Percentiles rank a stretch among this genome's conserved stretches.
phyloP scores from a whole-genome alignment of 1,140 invertebrate species.

The Trichoplusia ni region DNA sequence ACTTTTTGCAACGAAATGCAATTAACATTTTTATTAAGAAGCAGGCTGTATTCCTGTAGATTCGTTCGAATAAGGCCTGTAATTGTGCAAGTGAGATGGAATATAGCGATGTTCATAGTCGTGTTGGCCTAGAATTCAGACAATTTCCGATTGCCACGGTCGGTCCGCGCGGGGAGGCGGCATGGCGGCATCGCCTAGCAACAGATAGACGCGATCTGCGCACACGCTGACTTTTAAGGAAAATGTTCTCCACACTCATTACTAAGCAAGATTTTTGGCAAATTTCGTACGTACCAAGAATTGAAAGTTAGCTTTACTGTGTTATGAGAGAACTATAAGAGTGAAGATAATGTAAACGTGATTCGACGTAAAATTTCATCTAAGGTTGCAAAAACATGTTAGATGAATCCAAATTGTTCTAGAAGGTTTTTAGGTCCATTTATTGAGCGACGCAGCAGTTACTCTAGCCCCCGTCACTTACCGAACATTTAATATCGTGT shows the following conservation, averaged over 20 bases:
- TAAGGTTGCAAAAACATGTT: too few species aligned
- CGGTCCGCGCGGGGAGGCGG: constrained; percentile 36
- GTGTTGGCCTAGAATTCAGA: constrained; percentile 73
- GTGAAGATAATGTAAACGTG: too few species aligned
- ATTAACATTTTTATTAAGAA: constrained; percentile 4
- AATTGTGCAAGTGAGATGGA: constrained; percentile 52
- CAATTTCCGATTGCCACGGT: constrained; percentile 69
- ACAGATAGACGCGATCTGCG: constrained; percentile 43
- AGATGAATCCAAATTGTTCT: too few species aligned
- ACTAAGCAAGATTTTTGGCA: background rate
- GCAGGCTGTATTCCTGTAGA: background rate
- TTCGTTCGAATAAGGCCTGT: constrained; percentile 12
- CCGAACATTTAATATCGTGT: too few species aligned
- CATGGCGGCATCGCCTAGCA: constrained; percentile 51
- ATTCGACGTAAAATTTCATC: too few species aligned
- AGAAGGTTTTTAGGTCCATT: too few species aligned
- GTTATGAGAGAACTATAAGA: too few species aligned
- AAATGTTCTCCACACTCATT: constrained; percentile 3
- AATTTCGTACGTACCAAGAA: too few species aligned
- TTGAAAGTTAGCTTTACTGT: background rate
- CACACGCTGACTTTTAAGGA: background rate
- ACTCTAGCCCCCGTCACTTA: too few species aligned
- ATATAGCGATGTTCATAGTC: constrained; percentile 44
- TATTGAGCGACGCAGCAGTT: too few species aligned
- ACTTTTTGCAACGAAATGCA: background rate